Percentiles rank a stretch among this genome's conserved stretches.
phyloP scores from a whole-genome alignment of 2,113 vertebrate genomes.

The Semicossyphus pulcher region DNA sequence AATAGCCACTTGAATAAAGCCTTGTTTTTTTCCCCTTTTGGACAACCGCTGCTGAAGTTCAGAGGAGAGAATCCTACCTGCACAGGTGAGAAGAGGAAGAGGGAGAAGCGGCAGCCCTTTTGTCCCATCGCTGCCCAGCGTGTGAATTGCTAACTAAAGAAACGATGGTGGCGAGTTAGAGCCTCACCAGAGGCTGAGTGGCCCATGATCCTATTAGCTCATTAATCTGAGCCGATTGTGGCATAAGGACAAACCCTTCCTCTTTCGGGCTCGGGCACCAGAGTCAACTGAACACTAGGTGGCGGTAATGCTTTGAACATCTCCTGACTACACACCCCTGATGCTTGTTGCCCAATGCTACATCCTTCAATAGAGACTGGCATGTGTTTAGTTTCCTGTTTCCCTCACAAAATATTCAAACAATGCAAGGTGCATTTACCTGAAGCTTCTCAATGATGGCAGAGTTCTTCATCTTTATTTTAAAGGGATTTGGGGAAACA shows the following conservation, averaged over 20 bases:
- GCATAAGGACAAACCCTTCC: constrained; percentile 36
- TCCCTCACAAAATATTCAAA: neutral
- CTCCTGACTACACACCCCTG: neutral
- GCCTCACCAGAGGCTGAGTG: constrained; percentile 43
- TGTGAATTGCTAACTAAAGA: constrained; percentile 45
- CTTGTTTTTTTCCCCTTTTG: neutral
- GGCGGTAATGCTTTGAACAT: constrained; percentile 62
- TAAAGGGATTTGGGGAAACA: constrained; percentile 59
- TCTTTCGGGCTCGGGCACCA: neutral
- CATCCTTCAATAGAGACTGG: neutral
- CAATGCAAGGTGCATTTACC: constrained; percentile 58
- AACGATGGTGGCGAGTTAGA: constrained; percentile 26
- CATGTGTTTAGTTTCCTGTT: neutral
- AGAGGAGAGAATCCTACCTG: constrained; percentile 72
- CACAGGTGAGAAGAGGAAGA: constrained; percentile 81
- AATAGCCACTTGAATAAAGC: neutral
- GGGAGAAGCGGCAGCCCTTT: constrained; percentile 82
- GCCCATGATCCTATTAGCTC: constrained; percentile 75
- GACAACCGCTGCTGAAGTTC: neutral
- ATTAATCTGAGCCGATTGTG: constrained; percentile 72
- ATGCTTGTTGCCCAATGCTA: neutral
- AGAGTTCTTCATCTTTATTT: constrained; percentile 77
- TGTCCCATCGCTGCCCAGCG: constrained; percentile 81
- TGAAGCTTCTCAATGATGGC: constrained; percentile 82
- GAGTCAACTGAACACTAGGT: constrained; percentile 43